Evolutionary conservation across 2,888 invertebrate genomes (phyloP).

Genomic region (Ectobius pallidus): DNA sequence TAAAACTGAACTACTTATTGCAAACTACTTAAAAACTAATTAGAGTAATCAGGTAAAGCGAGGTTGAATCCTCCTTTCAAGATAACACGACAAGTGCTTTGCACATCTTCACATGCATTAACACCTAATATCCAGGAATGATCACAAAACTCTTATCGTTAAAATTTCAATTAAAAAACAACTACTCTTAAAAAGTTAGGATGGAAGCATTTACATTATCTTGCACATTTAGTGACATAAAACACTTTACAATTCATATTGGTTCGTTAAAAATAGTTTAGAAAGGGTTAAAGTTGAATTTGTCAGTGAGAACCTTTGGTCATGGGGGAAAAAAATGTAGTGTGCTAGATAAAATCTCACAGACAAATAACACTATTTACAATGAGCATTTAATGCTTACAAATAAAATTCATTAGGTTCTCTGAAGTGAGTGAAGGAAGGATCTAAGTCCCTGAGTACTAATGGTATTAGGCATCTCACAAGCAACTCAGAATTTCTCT

Average conservation of each 20-base stretch:
- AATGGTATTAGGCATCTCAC: constrained; percentile 16
- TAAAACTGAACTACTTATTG: not conserved
- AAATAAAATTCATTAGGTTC: not conserved
- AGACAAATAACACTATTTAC: not conserved
- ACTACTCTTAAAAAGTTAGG: constrained; percentile 22
- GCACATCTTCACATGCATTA: not conserved
- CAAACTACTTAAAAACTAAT: constrained; percentile 7
- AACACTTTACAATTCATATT: constrained; percentile 1
- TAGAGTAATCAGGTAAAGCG: constrained; percentile 15
- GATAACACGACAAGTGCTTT: not conserved
- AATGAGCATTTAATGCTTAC: not conserved
- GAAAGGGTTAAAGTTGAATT: not conserved
- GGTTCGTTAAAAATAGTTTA: constrained; percentile 13
- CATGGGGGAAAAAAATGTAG: constrained; percentile 28
- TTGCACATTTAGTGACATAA: constrained; percentile 24
- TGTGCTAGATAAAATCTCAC: not conserved
- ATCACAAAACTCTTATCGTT: constrained; percentile 25
- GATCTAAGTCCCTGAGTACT: constrained; percentile 28
- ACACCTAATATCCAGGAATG: constrained; percentile 26
- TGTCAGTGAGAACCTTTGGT: constrained; percentile 28
- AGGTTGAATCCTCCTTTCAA: constrained; percentile 10
- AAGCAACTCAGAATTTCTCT: constrained; percentile 7
- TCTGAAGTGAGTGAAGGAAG: constrained; percentile 4
- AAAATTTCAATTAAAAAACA: constrained; percentile 20
- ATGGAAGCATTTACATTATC: constrained; percentile 36